Percentiles rank a stretch among this genome's conserved stretches.
These are phyloP conservation scores for Drosophila tropicalis DNA, from an alignment of 1,140 invertebrate species.

Conservation along the genomic window DNA sequence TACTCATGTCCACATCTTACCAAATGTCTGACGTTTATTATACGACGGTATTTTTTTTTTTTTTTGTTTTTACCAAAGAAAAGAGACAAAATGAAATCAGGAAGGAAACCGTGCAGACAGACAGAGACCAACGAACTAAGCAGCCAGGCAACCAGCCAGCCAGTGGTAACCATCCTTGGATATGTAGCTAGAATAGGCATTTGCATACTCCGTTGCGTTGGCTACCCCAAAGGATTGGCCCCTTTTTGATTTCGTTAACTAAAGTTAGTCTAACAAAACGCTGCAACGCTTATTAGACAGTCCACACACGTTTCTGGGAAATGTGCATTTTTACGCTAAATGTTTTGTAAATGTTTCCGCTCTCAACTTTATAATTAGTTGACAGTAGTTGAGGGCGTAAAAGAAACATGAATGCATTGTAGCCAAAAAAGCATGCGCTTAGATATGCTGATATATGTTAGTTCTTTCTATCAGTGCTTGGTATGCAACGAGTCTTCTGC, in stretches of 20 bases:
- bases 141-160: constrained; percentile 14
- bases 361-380: constrained; percentile 81
- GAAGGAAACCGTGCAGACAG: background rate
- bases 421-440: background rate
- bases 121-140: background rate
- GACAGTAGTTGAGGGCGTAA: constrained; percentile 25
- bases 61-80: constrained; percentile 19
- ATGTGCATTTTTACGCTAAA: constrained; percentile 80
- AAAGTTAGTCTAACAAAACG: constrained; percentile 25
- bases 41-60: constrained; percentile 47
- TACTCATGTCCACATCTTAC: constrained; percentile 71
- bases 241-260: constrained; percentile 55
- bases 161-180: constrained; percentile 51
- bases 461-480: background rate
- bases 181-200: constrained; percentile 50
- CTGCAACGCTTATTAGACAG: constrained; percentile 53
- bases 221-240: constrained; percentile 33
- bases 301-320: constrained; percentile 78
- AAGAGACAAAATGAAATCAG: background rate
- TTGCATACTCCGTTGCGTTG: constrained; percentile 56
- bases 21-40: constrained; percentile 74
- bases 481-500: background rate
- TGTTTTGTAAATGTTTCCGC: constrained; percentile 83
- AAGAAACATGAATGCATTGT: constrained; percentile 52
- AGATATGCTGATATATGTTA: background rate